Base-by-base conservation (phyloP, 2,113 vertebrate species). In the Tragelaphus strepsiceros region DNA sequence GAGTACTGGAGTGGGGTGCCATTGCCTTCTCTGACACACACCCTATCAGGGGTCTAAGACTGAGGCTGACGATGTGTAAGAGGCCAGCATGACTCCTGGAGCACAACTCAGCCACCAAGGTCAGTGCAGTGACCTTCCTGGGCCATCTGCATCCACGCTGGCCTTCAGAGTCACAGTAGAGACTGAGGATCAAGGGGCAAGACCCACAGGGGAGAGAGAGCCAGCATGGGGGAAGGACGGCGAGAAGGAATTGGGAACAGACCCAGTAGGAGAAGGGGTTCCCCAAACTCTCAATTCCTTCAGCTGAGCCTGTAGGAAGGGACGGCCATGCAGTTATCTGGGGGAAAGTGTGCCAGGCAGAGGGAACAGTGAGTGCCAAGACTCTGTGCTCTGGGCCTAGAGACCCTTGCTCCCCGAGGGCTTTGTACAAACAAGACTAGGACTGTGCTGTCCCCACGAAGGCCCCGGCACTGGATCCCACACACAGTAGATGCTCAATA, bases 261-360 rank as follows among this genome's bases (percentile, higher is more conserved):
- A 61, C 7, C 26, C 32, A 26, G 1, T 0, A 26, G 35, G 14
- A 19, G 35, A 7, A n/a, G 46, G 62, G 32, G 22, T 16, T 3
- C 46, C 94, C 85, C 28, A 54, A 26, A 19, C 46, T 77, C 61
- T 81, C 61, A 53, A 8, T 35, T 35, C 80, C 78, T 85, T 62
- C 53, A 81, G 11, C n/a, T 91, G 35, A 82, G 30, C 62, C 74
- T 58, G 53, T 12, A 53, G 56, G 35, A n/a, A 81, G 53, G 54
- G 30, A 83, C 4, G 53, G 53, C 21, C 7, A 15, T 0, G 35
- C 7, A 43, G 32, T 30, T n/a, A 71, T 5, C 35, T 28, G n/a
- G 19, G 54, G 54, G 35, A 77, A 22, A 74, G 22, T 46, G 78
- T 26, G 16, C 54, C 62, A 56, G 84, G 61, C 30, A 86, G 35